These are phyloP conservation scores for Aspidoscelis tigris DNA, from an alignment of 2,113 vertebrate genomes.

Conservation along the genomic window DNA sequence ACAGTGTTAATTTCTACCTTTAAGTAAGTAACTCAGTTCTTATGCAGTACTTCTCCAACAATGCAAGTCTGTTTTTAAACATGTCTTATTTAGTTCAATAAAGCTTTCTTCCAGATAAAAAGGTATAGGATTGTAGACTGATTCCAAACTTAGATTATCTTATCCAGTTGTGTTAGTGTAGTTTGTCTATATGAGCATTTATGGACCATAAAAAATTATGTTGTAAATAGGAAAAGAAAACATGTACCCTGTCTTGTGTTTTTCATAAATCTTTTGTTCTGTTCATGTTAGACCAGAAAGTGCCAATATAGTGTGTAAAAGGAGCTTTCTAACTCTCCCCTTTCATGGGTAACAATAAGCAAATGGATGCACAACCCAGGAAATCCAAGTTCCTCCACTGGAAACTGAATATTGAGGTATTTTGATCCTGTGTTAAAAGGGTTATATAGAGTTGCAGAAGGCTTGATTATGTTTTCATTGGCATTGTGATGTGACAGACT, in stretches of 20 bases:
- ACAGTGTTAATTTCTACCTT: conserved; percentile 39
- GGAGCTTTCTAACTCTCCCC: too few species aligned
- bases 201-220: too few species aligned
- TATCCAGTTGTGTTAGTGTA: too few species aligned
- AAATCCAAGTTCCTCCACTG: not conserved
- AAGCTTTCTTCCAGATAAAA: not conserved
- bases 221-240: too few species aligned
- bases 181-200: too few species aligned
- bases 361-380: not conserved
- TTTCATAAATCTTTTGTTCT: too few species aligned
- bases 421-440: not conserved
- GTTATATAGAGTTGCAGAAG: not conserved
- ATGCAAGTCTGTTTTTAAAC: not conserved
- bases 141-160: not conserved
- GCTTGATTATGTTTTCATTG: not conserved
- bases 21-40: conserved; percentile 20
- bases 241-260: too few species aligned
- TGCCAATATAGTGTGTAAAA: too few species aligned
- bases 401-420: not conserved
- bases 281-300: too few species aligned
- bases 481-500: not conserved
- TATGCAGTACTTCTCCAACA: not conserved
- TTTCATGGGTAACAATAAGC: not conserved
- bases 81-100: not conserved
- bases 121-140: not conserved